Evolutionary conservation across 2,113 vertebrate species (phyloP), one percentile per base, ranked within the genome.

Genomic region (Platichthys flesus): DNA sequence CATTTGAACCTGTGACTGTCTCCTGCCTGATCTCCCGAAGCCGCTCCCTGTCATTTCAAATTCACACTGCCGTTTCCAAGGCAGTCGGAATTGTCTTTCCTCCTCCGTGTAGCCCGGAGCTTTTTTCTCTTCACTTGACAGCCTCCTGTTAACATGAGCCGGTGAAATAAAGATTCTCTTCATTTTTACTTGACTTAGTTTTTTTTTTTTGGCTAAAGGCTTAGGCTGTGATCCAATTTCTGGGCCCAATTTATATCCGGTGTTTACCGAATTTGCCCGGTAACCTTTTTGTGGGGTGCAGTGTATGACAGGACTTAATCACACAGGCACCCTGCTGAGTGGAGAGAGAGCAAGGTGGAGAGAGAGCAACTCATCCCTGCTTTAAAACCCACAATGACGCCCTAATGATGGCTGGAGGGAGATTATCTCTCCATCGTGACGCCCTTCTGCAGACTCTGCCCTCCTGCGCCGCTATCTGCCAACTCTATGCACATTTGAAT

Each of bases 21-120:
- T 65, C 78, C 64, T 59, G 63, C 55, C 49, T 51, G n/a, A 65
- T 82, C 69, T 65, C 42, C 65, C 24, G 2, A 63, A 79, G 62
- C 60, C 42, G 23, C 68, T 79, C 35, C 73, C 76, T 88, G 77
- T 80, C 84, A 80, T 74, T 87, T 83, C 79, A 75, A 71, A 62
- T 77, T 82, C 59, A 18, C 42, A 15, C 21, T 7, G 40, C 35
- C 45, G 70, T 67, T 65, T 54, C 58, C 24, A 52, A 75, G 75
- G 71, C 73, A 58, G 37, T 31, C 66, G 51, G 40, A 81, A 54
- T 64, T 40, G 45, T 73, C 78, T 55, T 76, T 71, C 70, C 40
- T 79, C 62, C 35, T 71, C 76, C 49, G 5, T 58, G 62, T 3
- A 21, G 58, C 58, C 58, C 8, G 3, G 62, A 54, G 68, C 42